Base-by-base conservation (phyloP, 2,113 vertebrate species). In the Corynorhinus townsendii region DNA sequence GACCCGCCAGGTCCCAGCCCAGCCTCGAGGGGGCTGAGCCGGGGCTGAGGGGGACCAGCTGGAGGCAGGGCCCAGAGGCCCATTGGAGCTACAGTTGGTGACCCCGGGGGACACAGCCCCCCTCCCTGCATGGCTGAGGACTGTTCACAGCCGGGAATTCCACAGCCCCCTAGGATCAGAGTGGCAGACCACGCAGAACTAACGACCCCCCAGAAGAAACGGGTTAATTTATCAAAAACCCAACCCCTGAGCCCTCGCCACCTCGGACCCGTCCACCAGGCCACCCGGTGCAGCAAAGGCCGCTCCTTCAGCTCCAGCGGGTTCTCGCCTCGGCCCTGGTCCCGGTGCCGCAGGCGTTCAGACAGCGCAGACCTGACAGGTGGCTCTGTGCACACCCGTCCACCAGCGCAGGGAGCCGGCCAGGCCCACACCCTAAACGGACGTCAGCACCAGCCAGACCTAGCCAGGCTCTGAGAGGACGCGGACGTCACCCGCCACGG, bases 291-390 rank as follows among this genome's bases (percentile, higher is more conserved):
- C 0, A 16, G 4, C 8, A 35, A 28, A 73, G 33, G 20, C 6
- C 2, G 20, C 7, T 10, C 66, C 47, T 88, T 8, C 35, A 22
- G 45, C 15, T 35, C n/a, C 24, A 30, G 24, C 47, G 8, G 17
- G 20, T 5, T 62, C 19, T 43, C 11, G 26, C 35, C 35, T 1
- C 28, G 12, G 4, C 64, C 14, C 10, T 0, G 35, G 22, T 26
- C 14, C 11, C 1, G 88, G 49, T 4, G 38, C 6, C 3, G 56
- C 9, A 7, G 0, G 2, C 0, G 15, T 11, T 16, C 9, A 2
- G n/a, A 7, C 1, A 19, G 75, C 59, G 20, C 1, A 35, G 59
- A 6, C 47, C 68, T 10, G 14, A 35, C 4, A 0, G 49, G 66
- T 10, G 17, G 12, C 49, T 19, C 52, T 1, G 68, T 3, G 52